These are phyloP conservation scores for Labrus mixtus DNA, from an alignment of 2,113 vertebrate genomes.

Conservation along the genomic window DNA sequence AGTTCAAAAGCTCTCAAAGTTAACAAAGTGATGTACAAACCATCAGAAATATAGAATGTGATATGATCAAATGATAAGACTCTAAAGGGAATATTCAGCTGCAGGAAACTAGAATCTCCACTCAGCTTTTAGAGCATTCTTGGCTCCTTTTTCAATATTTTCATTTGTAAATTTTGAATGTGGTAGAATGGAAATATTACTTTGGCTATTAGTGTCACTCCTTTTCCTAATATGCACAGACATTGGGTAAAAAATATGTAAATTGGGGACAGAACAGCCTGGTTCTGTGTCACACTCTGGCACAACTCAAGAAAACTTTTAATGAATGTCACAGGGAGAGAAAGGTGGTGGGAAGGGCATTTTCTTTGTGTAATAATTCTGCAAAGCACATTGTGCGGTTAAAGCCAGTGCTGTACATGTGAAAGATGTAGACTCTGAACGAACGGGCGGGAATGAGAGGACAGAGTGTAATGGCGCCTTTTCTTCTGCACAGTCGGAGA, in stretches of 20 bases:
- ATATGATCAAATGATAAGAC: slow-evolving; percentile 18
- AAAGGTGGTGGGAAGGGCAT: slow-evolving; percentile 10
- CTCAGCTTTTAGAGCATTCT: slow-evolving; percentile 1
- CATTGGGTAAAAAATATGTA: slow-evolving; percentile 41
- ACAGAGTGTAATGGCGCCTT: slow-evolving; percentile 40
- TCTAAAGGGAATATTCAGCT: slow-evolving; percentile 1
- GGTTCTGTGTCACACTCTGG: slow-evolving; percentile 36
- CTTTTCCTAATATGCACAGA: slow-evolving; percentile 21
- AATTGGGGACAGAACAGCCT: slow-evolving; percentile 40
- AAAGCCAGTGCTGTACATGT: slow-evolving; percentile 15
- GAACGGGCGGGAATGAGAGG: slow-evolving; percentile 9
- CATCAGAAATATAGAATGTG: slow-evolving; percentile 11
- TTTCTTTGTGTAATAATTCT: slow-evolving; percentile 32
- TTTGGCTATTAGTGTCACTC: slow-evolving; percentile 14
- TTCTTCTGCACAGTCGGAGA: slow-evolving; percentile 50
- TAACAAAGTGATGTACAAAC: slow-evolving; percentile 54
- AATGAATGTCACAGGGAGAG: slow-evolving; percentile 59
- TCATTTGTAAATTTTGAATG: slow-evolving; percentile 15
- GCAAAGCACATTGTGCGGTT: slow-evolving; percentile 30
- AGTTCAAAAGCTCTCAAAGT: slow-evolving; percentile 57
- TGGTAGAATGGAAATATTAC: slow-evolving; percentile 21
- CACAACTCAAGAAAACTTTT: slow-evolving; percentile 59
- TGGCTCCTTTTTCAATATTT: slow-evolving; percentile 18
- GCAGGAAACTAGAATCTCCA: not conserved
- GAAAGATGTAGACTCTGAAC: slow-evolving; percentile 31